These are phyloP conservation scores for Standfussiana lucernea DNA, from an alignment of 2,888 invertebrate genomes.

Conservation along the genomic window DNA sequence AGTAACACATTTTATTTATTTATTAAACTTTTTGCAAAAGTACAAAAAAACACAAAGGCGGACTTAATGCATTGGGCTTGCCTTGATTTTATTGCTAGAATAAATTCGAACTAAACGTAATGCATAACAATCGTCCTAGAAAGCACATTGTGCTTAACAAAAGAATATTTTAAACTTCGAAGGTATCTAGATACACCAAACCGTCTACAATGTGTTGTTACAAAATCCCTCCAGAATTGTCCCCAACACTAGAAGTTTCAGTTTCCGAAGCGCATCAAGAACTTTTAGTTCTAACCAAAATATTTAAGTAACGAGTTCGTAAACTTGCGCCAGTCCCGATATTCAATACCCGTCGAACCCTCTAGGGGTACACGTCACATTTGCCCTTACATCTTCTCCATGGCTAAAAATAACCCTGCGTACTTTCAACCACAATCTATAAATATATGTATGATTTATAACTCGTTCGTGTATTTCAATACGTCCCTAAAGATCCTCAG, in stretches of 20 bases:
- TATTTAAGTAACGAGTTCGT: not conserved
- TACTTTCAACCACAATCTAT: conserved; percentile 7
- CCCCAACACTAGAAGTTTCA: not conserved
- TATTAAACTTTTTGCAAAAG: too few species aligned
- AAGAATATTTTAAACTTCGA: not conserved
- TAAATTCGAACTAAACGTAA: not conserved
- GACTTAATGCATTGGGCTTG: too few species aligned
- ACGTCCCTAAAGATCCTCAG: conserved; percentile 20
- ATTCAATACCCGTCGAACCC: conserved; percentile 7
- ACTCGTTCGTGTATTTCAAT: conserved; percentile 35
- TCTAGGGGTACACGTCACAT: not conserved
- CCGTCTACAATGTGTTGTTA: not conserved
- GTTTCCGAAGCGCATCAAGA: not conserved
- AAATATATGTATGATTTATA: conserved; percentile 51
- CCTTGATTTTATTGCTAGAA: too few species aligned
- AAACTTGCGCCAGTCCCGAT: not conserved
- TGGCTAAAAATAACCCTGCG: conserved; percentile 32
- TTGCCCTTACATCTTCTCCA: conserved; percentile 4
- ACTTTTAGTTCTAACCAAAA: not conserved
- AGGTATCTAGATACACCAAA: not conserved
- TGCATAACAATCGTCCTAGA: not conserved
- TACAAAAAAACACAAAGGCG: too few species aligned
- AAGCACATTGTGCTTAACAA: not conserved
- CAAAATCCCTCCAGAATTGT: not conserved
- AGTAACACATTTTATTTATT: not conserved